Evolutionary conservation across 2,797 vertebrate species (phyloP), one percentile per base, ranked within the genome.

Genomic region (Acrossocheilus fasciatus): DNA sequence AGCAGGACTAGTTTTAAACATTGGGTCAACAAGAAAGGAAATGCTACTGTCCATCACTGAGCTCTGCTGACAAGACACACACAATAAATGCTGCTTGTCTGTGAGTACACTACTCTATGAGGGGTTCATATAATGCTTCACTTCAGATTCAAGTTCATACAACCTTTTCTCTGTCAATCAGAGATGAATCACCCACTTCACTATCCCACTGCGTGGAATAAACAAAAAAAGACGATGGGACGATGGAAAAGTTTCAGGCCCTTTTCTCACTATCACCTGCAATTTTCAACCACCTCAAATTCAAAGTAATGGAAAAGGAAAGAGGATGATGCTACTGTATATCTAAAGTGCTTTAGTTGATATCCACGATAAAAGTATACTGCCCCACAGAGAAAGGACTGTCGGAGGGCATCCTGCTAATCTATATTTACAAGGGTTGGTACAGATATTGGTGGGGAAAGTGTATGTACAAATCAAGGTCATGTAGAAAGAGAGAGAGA

Each of bases 191-290:
- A n/a, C 39, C 82, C 41, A 72, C 69, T 80, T 86, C 77, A 43
- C 76, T 85, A 72, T 85, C 76, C 26, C 52, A 85, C 84, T 85
- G 84, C 9, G 54, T 73, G 52, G 39, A 72, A 72, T 80, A 52
- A 72, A 54, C 10, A 80, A 73, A 70, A 12, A 47, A 73, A 59
- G 26, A 36, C 3, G 9, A n/a, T 39, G 59, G 43, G 30, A 47
- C 0, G 12, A 74, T 64, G 12, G 11, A 75, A 23, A 62, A 1
- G 12, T 70, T 41, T 81, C 59, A 34, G 20, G 34, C 26, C 30
- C 18, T 76, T 77, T 77, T 54, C 75, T 57, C 10, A 47, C 10
- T 36, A 54, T 41, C 20, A 23, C 8, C 52, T 36, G 9, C 26
- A 34, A 3, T 54, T 41, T 47, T 62, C 7, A 50, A 64, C 18